Base-by-base conservation (phyloP, 2,888 invertebrate species). In the Trypoxylon attenuatum region DNA sequence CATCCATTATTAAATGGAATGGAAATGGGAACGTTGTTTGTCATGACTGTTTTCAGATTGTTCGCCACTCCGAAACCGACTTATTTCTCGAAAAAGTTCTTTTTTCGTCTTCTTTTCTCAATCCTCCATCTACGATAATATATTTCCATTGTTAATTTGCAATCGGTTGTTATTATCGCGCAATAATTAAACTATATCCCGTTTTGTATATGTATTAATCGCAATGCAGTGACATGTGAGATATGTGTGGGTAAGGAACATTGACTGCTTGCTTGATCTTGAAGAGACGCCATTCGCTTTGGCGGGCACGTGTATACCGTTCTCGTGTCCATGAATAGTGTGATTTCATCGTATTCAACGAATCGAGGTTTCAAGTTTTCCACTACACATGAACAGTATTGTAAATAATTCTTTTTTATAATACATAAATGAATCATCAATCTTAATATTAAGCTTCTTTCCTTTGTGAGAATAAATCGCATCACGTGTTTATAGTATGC, bases 281-380 rank as follows among this genome's bases (percentile, higher is more conserved):
- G 62, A 69, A 76, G 69, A 69, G 83, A 82, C 83, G 83, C 82
- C 82, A 79, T 77, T 80, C 76, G 61, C 82, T 84, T 84, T 84
- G 84, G 84, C 84, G 84, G 84, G 83, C 84, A 84, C 84, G 84
- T 84, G 84, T 77, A 77, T 64, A 69, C 72, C 58, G 38, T 22
- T 65, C 21, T 38, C 41, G 52, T 68, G 50, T 46, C 45, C 53
- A 46, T 38, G n/a, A 21, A 45, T 6, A 65, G 60, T 53, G 39
- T 59, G 22, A 38, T 62, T 54, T 45, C 4, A 46, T 42, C 4
- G 6, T n/a, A 10, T 49, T 39, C 18, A 25, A 33, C 33, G 18
- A 6, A 22, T 51, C 8, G 19, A 57, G 51, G 46, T 39, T 16
- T 33, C 27, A 27, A 27, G 23, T 62, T 62, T 29, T 19, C 29